Base-by-base conservation (phyloP, 2,888 invertebrate genomes). In the Mythimna pallens region DNA sequence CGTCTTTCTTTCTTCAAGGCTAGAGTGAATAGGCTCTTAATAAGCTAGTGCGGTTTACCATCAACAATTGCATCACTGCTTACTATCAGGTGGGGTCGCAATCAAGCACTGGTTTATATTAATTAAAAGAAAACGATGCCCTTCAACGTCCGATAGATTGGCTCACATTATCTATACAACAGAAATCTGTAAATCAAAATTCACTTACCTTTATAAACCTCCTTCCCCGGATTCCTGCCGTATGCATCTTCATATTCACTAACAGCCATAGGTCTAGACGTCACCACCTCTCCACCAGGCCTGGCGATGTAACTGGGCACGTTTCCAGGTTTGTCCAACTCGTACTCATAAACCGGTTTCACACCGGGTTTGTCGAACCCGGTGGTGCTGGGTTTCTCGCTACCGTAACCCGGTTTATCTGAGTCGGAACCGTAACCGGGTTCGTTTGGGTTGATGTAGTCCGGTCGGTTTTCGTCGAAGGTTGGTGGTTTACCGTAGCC, bases 291-390 rank as follows among this genome's bases (percentile, higher is more conserved):
- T 0, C 94, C 95, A 2, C 90, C 89, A 0, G 94, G 94, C 22
- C 90, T 87, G 0, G 90, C 87, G 14, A 92, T 90, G 72, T 95
- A 96, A 77, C 92, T 92, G 0, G 94, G 94, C 0, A 85, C 93
- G 67, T 93, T 89, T 0, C 65, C 78, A 0, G 94, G 93, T 63
- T 89, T 94, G 0, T 94, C 93, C 65, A 87, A n/a, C 1, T 93
- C 95, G 58, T 91, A 89, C 72, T 96, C 96, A 61, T 96, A 96
- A 0, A 96, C 96, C 4, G 96, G 96, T 76, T 92, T 95, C 0
- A 94, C 76, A 70, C 89, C 88, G 20, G 91, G 91, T 63, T 74
- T 78, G 0, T 71, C 58, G 10, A 80, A 78, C 3, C 82, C 82
- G 1, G 80, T 73, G 20, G 65, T 85, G 50, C 43, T 78, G 22